A percentile compares a stretch with the other conserved stretches of the same genome.
Evolutionary conservation across 2,888 invertebrate genomes (phyloP).

Genomic region (Drosophila anomalata): DNA sequence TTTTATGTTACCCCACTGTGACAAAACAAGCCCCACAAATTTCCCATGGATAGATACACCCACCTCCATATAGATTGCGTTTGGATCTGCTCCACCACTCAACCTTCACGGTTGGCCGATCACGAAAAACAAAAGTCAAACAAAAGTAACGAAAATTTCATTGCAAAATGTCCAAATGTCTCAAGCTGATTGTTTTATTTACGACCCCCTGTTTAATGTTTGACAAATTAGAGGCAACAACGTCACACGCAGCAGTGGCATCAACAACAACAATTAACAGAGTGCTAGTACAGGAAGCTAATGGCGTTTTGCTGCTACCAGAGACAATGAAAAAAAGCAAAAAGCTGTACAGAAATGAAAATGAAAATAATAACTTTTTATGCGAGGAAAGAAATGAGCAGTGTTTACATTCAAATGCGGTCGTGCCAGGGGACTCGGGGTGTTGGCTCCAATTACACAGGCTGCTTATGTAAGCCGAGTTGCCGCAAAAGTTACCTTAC

Average conservation of each 20-base stretch:
- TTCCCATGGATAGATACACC: slow-evolving; percentile 24
- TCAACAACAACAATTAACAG: slow-evolving; percentile 43
- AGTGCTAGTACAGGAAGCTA: slow-evolving; percentile 62
- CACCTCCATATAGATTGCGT: slow-evolving; percentile 12
- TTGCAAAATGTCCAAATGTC: slow-evolving; percentile 70
- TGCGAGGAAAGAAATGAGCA: slow-evolving; percentile 13
- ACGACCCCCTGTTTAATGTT: slow-evolving; percentile 72
- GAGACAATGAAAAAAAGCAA: slow-evolving; percentile 29
- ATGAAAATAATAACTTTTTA: slow-evolving; percentile 39
- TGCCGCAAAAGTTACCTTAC: slow-evolving; percentile 32
- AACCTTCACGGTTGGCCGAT: slow-evolving; percentile 68
- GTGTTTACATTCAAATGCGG: slow-evolving; percentile 44
- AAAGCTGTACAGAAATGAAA: slow-evolving; percentile 21
- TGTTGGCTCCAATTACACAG: slow-evolving; percentile 32
- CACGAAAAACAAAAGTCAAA: slow-evolving; percentile 42
- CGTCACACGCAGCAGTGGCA: slow-evolving; percentile 24
- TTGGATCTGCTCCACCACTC: slow-evolving; percentile 19
- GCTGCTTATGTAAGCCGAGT: slow-evolving; percentile 36
- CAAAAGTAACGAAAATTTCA: slow-evolving; percentile 26
- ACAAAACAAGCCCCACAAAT: neutral
- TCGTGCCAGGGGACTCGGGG: slow-evolving; percentile 23
- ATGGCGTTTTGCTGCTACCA: slow-evolving; percentile 57
- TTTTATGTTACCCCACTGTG: neutral
- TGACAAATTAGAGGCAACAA: slow-evolving; percentile 71
- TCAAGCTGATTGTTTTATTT: slow-evolving; percentile 77